Evolutionary conservation across 2,888 invertebrate species (phyloP).

Genomic region (Nomada ferruginata): DNA sequence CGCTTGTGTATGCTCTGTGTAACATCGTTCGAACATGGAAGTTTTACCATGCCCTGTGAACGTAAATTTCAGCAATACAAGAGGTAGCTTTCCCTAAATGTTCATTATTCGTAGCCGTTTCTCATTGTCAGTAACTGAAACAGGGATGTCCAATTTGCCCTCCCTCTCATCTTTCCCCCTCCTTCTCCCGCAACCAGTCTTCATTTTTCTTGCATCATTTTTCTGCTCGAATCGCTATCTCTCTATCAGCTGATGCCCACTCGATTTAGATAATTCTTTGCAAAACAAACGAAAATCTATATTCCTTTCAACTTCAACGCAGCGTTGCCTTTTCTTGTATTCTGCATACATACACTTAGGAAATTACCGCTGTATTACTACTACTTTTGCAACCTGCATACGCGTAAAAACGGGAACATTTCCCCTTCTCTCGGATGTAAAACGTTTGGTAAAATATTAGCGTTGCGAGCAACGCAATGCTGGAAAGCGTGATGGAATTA

Average conservation of each 20-base stretch:
- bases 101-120: not conserved
- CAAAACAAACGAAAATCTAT: not conserved
- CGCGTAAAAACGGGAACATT: too few relatives aligned
- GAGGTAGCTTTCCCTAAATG: conserved; percentile 86
- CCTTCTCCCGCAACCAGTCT: too few relatives aligned
- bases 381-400: not conserved
- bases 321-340: not conserved
- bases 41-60: conserved; percentile 91
- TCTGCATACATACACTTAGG: not conserved
- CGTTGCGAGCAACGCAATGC: not conserved
- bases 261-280: conserved; percentile 64
- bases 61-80: conserved; percentile 91
- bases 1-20: not conserved
- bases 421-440: too few relatives aligned
- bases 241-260: not conserved
- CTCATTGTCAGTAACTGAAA: too few relatives aligned
- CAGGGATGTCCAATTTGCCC: not conserved
- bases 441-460: not conserved
- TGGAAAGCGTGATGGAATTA: not conserved
- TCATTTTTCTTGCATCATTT: not conserved
- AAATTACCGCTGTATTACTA: not conserved
- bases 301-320: not conserved
- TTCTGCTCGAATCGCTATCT: not conserved
- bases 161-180: not conserved
- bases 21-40: conserved; percentile 88